Base-by-base conservation (phyloP, 2,113 vertebrate species). In the Apus apus region DNA sequence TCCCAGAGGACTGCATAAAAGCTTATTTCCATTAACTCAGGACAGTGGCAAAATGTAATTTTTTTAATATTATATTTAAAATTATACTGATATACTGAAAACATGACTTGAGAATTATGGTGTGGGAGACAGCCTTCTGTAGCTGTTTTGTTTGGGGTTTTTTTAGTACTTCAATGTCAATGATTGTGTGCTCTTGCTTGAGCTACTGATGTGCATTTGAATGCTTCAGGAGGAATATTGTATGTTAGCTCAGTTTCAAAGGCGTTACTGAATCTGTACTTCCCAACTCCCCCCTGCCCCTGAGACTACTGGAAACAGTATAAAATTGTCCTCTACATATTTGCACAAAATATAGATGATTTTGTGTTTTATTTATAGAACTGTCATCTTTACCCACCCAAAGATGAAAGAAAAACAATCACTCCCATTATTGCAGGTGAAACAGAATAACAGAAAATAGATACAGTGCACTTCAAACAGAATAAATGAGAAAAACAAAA, bases 271-370 rank as follows among this genome's bases (percentile, higher is more conserved):
- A 96, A 76, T 29, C 71, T 5, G 1, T 79, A 5, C 4, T 46
- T 32, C 15, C 22, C 3, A 6, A 2, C 1, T n/a, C 2, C 9
- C 5, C 14, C 34, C 34, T 43, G 40, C 14, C 3, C 12, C 5
- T 1, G 2, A 78, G 56, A 85, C 60, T 65, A 29, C 32, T 40
- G 8, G 40, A 48, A 96, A 88, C 1, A 32, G 19, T 57, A 61
- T 76, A 70, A 79, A 73, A 66, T 23, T 82, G 18, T 45, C 43
- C 8, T 64, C 22, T 64, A 72, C 13, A 15, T 46, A 67, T 62
- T 50, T 64, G 27, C 46, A 13, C 54, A 79, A 93, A 82, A 92
- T 56, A 75, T 10, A 93, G 60, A 82, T 77, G 16, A 64, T 74
- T 14, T 43, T 84, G 22, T 81, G 10, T 15, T 21, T 85, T 89